phyloP scores from a whole-genome alignment of 1,140 invertebrate species.

The Drosophila serrata region DNA sequence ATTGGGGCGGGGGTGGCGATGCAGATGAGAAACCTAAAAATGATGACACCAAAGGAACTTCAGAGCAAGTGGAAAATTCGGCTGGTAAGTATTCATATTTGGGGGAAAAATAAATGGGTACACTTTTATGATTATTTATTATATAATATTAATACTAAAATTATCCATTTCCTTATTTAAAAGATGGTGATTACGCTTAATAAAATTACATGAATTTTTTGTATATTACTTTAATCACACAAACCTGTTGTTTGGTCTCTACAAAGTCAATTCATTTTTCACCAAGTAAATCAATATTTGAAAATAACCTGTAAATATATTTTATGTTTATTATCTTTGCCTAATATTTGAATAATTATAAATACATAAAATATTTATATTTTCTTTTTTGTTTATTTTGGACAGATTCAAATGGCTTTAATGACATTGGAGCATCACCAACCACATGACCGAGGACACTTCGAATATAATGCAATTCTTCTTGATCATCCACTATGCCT shows the following conservation, averaged over 20 bases:
- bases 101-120: not conserved
- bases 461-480: slow-evolving; percentile 94
- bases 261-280: not conserved
- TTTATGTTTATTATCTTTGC: not conserved
- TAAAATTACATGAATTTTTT: no score
- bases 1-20: slow-evolving; percentile 55
- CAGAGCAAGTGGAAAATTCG: not conserved
- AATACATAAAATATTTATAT: not conserved
- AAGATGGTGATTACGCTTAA: no score
- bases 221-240: no score
- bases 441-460: slow-evolving; percentile 93
- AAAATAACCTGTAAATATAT: no score
- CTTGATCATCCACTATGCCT: slow-evolving; percentile 94
- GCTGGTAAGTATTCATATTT: slow-evolving; percentile 7
- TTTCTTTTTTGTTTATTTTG: slow-evolving; percentile 3
- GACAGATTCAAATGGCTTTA: slow-evolving; percentile 19
- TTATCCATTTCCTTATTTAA: no score
- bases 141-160: not conserved
- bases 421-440: slow-evolving; percentile 91
- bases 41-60: slow-evolving; percentile 8
- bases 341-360: not conserved
- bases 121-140: not conserved
- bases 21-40: slow-evolving; percentile 25
- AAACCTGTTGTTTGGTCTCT: no score
- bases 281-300: no score